Evolutionary conservation across 1,140 invertebrate genomes (phyloP), one percentile per base, ranked within the genome.

Genomic region (Apis florea): DNA sequence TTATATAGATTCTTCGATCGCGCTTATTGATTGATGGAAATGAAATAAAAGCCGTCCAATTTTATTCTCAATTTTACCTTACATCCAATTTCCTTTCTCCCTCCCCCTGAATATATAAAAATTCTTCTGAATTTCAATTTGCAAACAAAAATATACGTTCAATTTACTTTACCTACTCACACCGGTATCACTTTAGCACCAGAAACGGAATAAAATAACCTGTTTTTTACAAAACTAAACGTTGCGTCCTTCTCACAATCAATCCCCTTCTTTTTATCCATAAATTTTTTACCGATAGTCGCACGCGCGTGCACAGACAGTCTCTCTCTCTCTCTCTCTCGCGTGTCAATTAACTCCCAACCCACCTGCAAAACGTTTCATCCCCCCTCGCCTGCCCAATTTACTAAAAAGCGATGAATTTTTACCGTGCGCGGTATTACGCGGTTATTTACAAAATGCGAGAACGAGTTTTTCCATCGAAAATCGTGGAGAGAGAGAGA

Each of bases 401-500:
- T 75, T 75, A 59, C 63, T 75, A 58, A 81, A n/a, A 75, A 81
- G 63, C 79, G 75, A 75, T 75, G 79, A 75, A 74, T 81, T 81
- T 81, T 75, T 81, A 59, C 72, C 72, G 71, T 79, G 71, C 58
- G 67, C 24, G 15, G 40, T 31, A 66, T 70, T 76, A 82, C 75
- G 58, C 19, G 67, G 53, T 79, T 70, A 78, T 64, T 83, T 79
- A 83, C 58, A 79, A 83, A 81, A 79, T 71, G 53, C 67, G 51
- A 49, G n/a, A 66, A 49, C 59, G 75, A n/a, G 19, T 56, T 47
- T 40, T 40, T 56, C 31, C 40, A 40, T 26, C 51, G 19, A 51
- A 15, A n/a, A 10, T 3, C 19, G 12, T 9, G 17, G n/a, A 21
- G n/a, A 21, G 24, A 15, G n/a, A 58, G 19, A 56, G 54, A 56